Evolutionary conservation across 2,797 vertebrate genomes (phyloP).

Genomic region (Gorsachius magnificus): DNA sequence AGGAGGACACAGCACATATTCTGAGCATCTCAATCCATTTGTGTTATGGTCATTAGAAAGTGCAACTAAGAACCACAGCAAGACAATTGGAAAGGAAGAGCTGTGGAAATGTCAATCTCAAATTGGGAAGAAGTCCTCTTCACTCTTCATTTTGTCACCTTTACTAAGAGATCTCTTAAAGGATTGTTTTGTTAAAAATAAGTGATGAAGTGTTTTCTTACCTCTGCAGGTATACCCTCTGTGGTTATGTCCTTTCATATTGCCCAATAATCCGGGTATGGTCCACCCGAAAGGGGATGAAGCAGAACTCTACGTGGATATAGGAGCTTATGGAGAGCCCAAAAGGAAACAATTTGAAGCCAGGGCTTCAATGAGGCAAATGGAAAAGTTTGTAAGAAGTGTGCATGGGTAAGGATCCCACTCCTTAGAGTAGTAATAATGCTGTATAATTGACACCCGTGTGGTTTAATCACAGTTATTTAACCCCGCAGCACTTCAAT

Average conservation of each 20-base stretch:
- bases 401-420: constrained; percentile 88
- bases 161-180: neutral
- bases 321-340: constrained; percentile 95
- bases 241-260: constrained; percentile 94
- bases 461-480: neutral
- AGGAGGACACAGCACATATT: neutral
- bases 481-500: neutral
- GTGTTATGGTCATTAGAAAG: neutral
- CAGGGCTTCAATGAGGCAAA: constrained; percentile 86
- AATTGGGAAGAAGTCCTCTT: neutral
- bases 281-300: constrained; percentile 93
- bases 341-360: constrained; percentile 93
- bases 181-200: neutral
- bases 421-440: neutral
- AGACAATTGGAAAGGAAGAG: neutral
- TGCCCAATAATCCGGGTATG: constrained; percentile 91
- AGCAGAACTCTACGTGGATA: constrained; percentile 92
- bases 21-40: neutral
- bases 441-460: neutral
- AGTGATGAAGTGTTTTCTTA: neutral
- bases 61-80: neutral
- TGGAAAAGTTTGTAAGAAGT: constrained; percentile 95
- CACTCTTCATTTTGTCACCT: neutral
- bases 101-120: neutral
- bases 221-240: constrained; percentile 91